Evolutionary conservation across 2,797 vertebrate species (phyloP).

Genomic region (Phylloscopus collybita): DNA sequence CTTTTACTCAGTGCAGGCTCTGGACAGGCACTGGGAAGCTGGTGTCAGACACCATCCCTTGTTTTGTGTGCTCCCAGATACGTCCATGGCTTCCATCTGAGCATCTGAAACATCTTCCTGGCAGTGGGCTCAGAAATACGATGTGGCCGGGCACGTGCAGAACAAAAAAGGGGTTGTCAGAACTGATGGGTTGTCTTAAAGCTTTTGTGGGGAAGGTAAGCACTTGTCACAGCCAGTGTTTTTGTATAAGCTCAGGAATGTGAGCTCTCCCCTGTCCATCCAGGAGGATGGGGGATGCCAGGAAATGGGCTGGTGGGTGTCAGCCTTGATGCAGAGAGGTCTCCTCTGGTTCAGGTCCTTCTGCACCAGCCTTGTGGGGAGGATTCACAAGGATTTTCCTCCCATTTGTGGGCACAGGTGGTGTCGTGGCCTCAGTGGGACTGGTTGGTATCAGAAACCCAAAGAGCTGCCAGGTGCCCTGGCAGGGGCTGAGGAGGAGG

Average conservation of each 20-base stretch:
- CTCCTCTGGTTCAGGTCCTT: background rate
- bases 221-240: background rate
- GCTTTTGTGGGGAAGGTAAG: background rate
- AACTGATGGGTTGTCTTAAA: background rate
- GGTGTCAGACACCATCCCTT: background rate
- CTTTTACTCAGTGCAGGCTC: background rate
- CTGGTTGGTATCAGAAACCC: background rate
- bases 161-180: background rate
- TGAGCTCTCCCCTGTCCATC: fast-evolving
- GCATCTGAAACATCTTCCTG: background rate
- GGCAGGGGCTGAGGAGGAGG: background rate
- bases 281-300: background rate
- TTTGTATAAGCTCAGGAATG: background rate
- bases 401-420: background rate
- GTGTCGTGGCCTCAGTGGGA: background rate
- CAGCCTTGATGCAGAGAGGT: background rate
- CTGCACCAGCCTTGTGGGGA: background rate
- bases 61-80: fast-evolving
- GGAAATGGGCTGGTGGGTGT: background rate
- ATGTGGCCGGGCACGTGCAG: fast-evolving
- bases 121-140: background rate
- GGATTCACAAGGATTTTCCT: background rate
- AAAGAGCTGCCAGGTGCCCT: background rate
- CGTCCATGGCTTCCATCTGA: background rate
- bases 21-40: background rate